Conservation (phyloP, 2,888 invertebrate species). For the Euplagia quadripunctaria region DNA sequence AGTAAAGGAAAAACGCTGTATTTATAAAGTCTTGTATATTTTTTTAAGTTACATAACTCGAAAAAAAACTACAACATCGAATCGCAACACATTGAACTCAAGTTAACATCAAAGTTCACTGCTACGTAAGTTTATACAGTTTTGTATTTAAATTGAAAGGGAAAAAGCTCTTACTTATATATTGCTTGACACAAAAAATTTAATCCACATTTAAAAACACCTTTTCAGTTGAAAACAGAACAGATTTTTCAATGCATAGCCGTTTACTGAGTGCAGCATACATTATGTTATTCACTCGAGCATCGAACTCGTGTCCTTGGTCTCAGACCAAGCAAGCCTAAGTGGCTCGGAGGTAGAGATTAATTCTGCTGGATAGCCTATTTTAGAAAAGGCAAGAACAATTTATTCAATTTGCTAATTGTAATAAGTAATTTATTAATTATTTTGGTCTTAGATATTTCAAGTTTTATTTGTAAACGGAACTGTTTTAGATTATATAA, state of each 20-base stretch:
- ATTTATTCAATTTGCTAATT: no score
- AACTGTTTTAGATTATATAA: no score
- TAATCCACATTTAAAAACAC: slow-evolving; percentile 22
- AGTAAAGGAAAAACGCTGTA: no score
- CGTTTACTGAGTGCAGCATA: slow-evolving; percentile 52
- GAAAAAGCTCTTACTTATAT: not conserved
- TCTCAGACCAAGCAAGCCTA: slow-evolving; percentile 57
- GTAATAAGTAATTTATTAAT: no score
- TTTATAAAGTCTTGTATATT: no score
- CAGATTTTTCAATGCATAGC: slow-evolving; percentile 53
- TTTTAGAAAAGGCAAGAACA: not conserved
- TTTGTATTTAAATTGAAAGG: not conserved
- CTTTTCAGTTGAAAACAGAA: slow-evolving; percentile 46
- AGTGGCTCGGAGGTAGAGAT: slow-evolving; percentile 33
- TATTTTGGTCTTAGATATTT: no score
- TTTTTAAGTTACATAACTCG: no score
- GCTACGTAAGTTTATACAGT: not conserved
- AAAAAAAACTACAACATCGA: not conserved
- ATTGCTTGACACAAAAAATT: not conserved
- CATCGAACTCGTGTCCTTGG: slow-evolving; percentile 65
- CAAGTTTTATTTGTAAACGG: no score
- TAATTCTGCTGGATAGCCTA: slow-evolving; percentile 33
- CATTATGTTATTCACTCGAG: slow-evolving; percentile 61
- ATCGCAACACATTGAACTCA: slow-evolving; percentile 9
- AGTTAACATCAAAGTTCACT: slow-evolving; percentile 3